Evolutionary conservation across 2,797 vertebrate species (phyloP), one percentile per base, ranked within the genome.

Genomic region (Jordanella pulchra): DNA sequence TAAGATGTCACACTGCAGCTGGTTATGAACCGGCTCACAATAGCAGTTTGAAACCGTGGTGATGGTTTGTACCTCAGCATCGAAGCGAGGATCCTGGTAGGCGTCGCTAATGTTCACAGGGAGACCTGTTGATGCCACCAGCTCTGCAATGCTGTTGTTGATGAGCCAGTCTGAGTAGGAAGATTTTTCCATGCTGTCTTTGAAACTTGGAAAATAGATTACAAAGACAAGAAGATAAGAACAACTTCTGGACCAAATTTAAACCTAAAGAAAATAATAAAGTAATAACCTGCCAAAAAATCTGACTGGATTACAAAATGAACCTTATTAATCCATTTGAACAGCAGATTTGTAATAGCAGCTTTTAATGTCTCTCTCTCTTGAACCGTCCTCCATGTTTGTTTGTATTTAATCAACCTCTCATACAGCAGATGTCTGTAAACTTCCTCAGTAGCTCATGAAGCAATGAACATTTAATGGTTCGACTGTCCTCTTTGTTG

Each of bases 81-180:
- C 98, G 78, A 99, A 98, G 87, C 98, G 97, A 47, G 98, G 97
- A 87, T 99, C 98, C 90, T 99, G 98, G 87, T 97, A 99, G 72
- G 97, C 96, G 50, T 99, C 98, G 0, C 96, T 99, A 83, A 99
- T 97, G 90, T 99, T 99, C 80, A 99, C 98, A 0, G 98, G 97
- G 45, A 99, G 96, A 81, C 98, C 98, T 0, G 98, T 99, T 70
- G 98, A 99, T 39, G 98, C 97, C 7, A 99, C 98, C 25, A 99
- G 94, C 88, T 99, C 98, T 0, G 98, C 98, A 45, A 99, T 94
- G 69, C 98, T 99, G 81, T 98, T 99, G 89, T 99, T 99, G 92
- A 99, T 96, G 78, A 99, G 95, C 98, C 98, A 99, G 89, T 99
- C 98, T 0, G 98, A 99, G 87, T 97, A 97, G 0, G 97, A 97